These are phyloP conservation scores for Lepidurus apus DNA, from an alignment of 1,140 invertebrate species.

Conservation along the genomic window DNA sequence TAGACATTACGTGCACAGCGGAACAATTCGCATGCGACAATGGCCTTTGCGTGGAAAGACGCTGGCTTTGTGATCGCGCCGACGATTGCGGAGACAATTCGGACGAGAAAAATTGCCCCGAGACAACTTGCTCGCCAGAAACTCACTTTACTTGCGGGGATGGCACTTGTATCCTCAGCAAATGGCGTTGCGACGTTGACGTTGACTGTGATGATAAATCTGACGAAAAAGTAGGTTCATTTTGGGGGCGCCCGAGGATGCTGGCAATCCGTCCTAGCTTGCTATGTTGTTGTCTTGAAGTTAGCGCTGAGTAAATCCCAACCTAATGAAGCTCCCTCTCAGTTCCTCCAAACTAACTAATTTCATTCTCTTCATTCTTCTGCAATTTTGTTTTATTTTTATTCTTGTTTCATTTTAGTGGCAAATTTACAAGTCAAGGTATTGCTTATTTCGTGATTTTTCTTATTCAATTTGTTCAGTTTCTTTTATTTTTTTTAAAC, in stretches of 20 bases:
- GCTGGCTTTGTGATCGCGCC: slow-evolving; percentile 82
- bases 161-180: slow-evolving; percentile 62
- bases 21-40: slow-evolving; percentile 86
- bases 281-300: not conserved
- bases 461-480: not conserved
- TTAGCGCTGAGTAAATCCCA: not conserved
- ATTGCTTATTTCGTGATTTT: no score
- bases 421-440: no score
- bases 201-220: slow-evolving; percentile 71
- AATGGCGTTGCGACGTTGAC: slow-evolving; percentile 81
- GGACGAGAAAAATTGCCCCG: slow-evolving; percentile 56
- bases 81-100: slow-evolving; percentile 64
- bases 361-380: not conserved
- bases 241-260: not conserved
- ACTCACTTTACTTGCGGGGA: slow-evolving; percentile 65
- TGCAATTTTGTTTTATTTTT: not conserved
- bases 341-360: slow-evolving; percentile 7
- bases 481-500: not conserved
- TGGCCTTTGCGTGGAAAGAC: slow-evolving; percentile 77
- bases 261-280: not conserved
- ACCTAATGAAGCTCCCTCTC: not conserved
- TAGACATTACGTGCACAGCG: slow-evolving; percentile 77
- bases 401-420: no score
- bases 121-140: slow-evolving; percentile 58
- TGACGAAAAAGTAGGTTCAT: slow-evolving; percentile 63